Percentiles rank a stretch among this genome's conserved stretches.
phyloP scores from a whole-genome alignment of 2,888 invertebrate genomes.

The Diloba caeruleocephala region DNA sequence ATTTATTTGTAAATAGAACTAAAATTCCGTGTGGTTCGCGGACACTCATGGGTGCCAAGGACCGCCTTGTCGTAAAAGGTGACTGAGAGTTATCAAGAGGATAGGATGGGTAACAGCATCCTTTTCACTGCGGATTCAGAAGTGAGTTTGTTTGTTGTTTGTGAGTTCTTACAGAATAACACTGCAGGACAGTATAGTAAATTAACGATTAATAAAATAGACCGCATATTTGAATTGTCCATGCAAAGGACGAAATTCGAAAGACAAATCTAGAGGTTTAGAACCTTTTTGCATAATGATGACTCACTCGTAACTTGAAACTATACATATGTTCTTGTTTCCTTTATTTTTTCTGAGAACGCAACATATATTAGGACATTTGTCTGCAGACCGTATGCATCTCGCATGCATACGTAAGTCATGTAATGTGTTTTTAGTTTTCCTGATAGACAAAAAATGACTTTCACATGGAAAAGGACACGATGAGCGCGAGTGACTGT shows the following conservation, averaged over 20 bases:
- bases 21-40: too few relatives aligned
- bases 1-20: too few relatives aligned
- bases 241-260: background rate
- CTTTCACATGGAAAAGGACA: slow-evolving; percentile 71
- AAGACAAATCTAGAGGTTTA: slow-evolving; percentile 5
- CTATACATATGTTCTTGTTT: slow-evolving; percentile 16
- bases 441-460: slow-evolving; percentile 71
- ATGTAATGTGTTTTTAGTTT: slow-evolving; percentile 38
- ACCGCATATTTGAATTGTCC: background rate
- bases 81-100: too few relatives aligned
- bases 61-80: too few relatives aligned
- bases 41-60: too few relatives aligned
- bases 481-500: slow-evolving; percentile 61
- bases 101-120: too few relatives aligned
- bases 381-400: slow-evolving; percentile 45
- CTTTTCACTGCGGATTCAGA: too few relatives aligned
- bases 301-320: slow-evolving; percentile 28
- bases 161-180: too few relatives aligned
- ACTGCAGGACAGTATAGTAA: too few relatives aligned
- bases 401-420: slow-evolving; percentile 38
- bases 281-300: slow-evolving; percentile 26
- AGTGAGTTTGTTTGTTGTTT: too few relatives aligned
- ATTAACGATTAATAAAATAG: background rate
- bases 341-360: slow-evolving; percentile 40
- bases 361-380: slow-evolving; percentile 46